A percentile compares a stretch with the other conserved stretches of the same genome.
These are phyloP conservation scores for Picathartes gymnocephalus DNA, from an alignment of 2,113 vertebrate genomes.

Conservation along the genomic window DNA sequence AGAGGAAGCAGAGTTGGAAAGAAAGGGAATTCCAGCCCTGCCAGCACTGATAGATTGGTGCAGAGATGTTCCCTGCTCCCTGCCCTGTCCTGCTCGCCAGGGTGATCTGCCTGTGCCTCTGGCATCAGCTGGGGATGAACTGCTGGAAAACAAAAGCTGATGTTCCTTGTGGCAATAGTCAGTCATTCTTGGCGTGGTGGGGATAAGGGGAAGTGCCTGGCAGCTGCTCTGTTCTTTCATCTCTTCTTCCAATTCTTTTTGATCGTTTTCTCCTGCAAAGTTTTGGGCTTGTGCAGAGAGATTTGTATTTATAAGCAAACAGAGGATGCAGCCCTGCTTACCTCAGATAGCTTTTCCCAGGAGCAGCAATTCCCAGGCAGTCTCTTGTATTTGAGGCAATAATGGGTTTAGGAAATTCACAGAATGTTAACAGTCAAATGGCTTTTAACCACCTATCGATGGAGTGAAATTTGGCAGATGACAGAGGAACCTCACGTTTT, in stretches of 20 bases:
- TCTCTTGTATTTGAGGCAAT: not conserved
- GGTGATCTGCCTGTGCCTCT: not conserved
- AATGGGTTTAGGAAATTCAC: conserved; percentile 63
- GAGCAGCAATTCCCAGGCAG: not conserved
- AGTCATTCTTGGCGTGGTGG: not conserved
- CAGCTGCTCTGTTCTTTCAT: not conserved
- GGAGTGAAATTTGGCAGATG: conserved; percentile 73
- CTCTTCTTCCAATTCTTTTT: not conserved
- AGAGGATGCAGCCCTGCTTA: not conserved
- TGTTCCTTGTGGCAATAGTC: not conserved
- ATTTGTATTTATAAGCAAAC: not conserved
- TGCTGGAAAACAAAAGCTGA: not conserved
- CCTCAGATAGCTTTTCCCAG: not conserved
- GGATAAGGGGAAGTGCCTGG: not conserved
- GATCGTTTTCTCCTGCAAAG: not conserved
- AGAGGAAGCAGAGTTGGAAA: not conserved
- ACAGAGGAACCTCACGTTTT: conserved; percentile 63
- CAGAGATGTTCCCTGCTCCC: not conserved
- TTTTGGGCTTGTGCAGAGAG: not conserved
- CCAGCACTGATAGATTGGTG: not conserved
- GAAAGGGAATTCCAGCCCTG: not conserved
- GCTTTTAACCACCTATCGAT: conserved; percentile 75
- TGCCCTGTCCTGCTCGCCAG: rapidly evolving
- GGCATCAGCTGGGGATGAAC: not conserved
- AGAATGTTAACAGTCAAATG: conserved; percentile 64